Evolutionary conservation across 2,888 invertebrate species (phyloP).

Genomic region (Drosophila siamana): DNA sequence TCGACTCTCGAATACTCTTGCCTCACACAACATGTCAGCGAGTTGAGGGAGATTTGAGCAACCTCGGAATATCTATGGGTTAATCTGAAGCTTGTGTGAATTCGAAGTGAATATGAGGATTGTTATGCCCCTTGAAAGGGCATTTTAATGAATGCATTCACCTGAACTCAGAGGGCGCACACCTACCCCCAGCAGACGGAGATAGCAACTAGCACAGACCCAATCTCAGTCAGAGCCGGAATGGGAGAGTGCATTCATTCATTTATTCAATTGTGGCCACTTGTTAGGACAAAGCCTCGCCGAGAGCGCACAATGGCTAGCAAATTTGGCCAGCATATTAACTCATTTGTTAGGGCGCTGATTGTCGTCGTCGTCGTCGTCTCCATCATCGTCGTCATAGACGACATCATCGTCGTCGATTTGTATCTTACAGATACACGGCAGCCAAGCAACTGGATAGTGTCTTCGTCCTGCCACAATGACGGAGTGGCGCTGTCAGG

Average conservation of each 20-base stretch:
- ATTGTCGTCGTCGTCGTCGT: constrained; percentile 69
- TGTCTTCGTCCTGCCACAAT: constrained; percentile 16
- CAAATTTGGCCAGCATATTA: constrained; percentile 73
- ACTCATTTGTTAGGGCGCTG: constrained; percentile 76
- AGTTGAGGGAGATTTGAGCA: too few relatives aligned
- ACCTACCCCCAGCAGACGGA: constrained; percentile 1
- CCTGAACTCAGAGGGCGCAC: constrained; percentile 25
- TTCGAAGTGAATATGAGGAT: not conserved
- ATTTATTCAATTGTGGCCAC: constrained; percentile 79
- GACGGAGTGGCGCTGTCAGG: constrained; percentile 74
- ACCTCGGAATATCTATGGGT: too few relatives aligned
- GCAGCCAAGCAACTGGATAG: constrained; percentile 22
- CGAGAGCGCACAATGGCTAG: constrained; percentile 58
- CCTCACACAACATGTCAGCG: too few relatives aligned
- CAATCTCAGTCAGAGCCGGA: constrained; percentile 1
- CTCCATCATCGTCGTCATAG: constrained; percentile 15
- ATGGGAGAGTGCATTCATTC: constrained; percentile 60
- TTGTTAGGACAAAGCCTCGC: constrained; percentile 70
- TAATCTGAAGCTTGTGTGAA: not conserved
- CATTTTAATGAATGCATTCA: constrained; percentile 23
- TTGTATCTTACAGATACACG: constrained; percentile 56
- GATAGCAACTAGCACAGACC: not conserved
- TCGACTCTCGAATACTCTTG: not conserved
- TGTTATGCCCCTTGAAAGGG: not conserved
- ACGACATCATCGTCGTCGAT: constrained; percentile 50